Base-by-base conservation (phyloP, 2,113 vertebrate species). In the Psittacara wagleri region DNA sequence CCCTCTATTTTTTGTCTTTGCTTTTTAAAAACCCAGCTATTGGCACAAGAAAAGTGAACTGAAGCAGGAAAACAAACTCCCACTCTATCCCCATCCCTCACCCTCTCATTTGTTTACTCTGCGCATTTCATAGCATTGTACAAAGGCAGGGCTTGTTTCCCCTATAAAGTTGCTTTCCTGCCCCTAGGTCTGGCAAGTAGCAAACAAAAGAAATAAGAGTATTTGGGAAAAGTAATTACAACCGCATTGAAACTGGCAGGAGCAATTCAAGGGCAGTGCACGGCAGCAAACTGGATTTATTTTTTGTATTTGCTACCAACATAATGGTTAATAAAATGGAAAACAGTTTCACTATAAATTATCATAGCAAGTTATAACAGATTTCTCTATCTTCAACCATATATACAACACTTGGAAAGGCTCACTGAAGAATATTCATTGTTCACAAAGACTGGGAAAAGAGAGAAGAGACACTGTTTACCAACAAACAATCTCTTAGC, bases 31-130 rank as follows among this genome's bases (percentile, higher is more conserved):
- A 9, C 15, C 20, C 43, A 95, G 51, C 73, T 87, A 84, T 29
- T 81, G 73, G 83, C 83, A 86, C 24, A 70, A 80, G 88, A 41
- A 54, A 92, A 94, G 72, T 46, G 31, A 95, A 90, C 49, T 18
- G 41, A 96, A 59, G 68, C 62, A 88, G 64, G 86, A 88, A 95
- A 95, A 94, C 63, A 92, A 94, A 88, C 73, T 93, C 94, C 64
- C 55, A 80, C 91, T 96, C 68, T 59, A 59, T 59, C 76, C 54
- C 10, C 8, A 66, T 59, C 44, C 31, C 72, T 92, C 75, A 54
- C 13, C 51, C 44, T 23, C 9, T 69, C 2, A 0, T 88, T 89
- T 95, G 75, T 96, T 96, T 90, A 96, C 17, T 86, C 64, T 86
- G 48, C 72, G 52, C 51, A 86, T 92, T 93, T 96, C 85, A 81